Evolutionary conservation across 1,140 invertebrate species (phyloP), one percentile per base, ranked within the genome.

Genomic region (Ylistrum balloti): DNA sequence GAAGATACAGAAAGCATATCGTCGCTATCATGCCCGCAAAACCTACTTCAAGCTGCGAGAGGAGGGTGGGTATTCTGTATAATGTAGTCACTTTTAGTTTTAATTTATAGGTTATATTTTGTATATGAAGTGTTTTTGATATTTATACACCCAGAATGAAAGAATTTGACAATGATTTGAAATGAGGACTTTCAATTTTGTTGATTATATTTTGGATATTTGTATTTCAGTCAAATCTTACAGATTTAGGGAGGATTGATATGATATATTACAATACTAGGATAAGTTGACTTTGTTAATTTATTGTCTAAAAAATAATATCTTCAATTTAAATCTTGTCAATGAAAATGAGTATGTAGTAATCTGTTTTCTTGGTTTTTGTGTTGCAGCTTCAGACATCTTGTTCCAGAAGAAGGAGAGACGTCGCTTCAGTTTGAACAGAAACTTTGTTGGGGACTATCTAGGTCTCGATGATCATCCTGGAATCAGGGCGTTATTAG

Each of bases 401-500:
- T 95, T 98, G 20, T 97, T 97, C 94, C 97, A 97, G 86, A 97
- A 97, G 93, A 98, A 98, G 94, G 97, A 98, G 94, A 95, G 98
- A 20, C 96, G 97, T 91, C 95, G 96, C 11, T 97, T 96, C 93
- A 98, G 97, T 92, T 91, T 98, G 0, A 98, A 98, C 94, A 96
- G 98, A 92, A 97, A 97, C 94, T 98, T 98, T 96, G 97, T 97
- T 33, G 97, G 97, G 13, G 98, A 98, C 96, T 98, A 98, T 95
- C 97, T 98, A 90, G 97, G 97, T 0, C 92, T 98, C 89, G 97
- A 98, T 89, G 96, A 97, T 88, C 96, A 97, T 90, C 97, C 97
- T 10, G 97, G 96, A 32, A 94, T 97, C 34, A 96, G 96, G 90
- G 95, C 96, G 32, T 95, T 96, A 87, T 94, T 98, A 15, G 97